Evolutionary conservation across 2,113 vertebrate genomes (phyloP), one percentile per base, ranked within the genome.

Genomic region (Apodemus sylvaticus): DNA sequence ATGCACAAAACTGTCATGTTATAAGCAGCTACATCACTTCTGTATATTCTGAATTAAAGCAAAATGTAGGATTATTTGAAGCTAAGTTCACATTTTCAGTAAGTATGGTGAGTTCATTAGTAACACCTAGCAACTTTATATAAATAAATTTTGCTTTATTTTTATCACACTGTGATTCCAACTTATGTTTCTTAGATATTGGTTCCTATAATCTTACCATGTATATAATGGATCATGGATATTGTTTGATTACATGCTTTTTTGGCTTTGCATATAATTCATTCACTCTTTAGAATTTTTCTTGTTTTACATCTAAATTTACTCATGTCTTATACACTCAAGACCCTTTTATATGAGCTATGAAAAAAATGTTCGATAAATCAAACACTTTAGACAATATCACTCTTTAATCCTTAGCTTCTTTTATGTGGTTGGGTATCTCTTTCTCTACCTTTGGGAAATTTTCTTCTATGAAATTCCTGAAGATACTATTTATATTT

Each of bases 1-100:
- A 96, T 96, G 64, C 66, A 91, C 58, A 89, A 90, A 86, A 70
- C 58, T 77, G 93, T 95, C 91, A 96, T 58, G 93, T 90, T 95
- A 97, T 93, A 55, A 89, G 94, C 86, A 91, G 14, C 45, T 91
- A 73, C 51, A 64, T 94, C 86, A 95, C 24, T 95, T 74, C 34
- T 93, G 78, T 90, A 81, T 12, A 11, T 89, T 94, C 55, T 66
- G 92, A 60, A 87, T 90, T 48, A 89, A 96, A 97, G 86, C 14
- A 60, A 90, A 51, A 42, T 51, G 31, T 70, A 87, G 7, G 34
- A 12, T 22, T 73, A 86, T 3, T 26, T n/a, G 31, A 93, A 51
- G 17, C 36, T 58, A n/a, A 91, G 17, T 42, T 26, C 62, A 45
- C 5, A 79, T 76, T 81, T 55, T 82, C 29, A 76, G 58, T 90